A percentile compares a stretch with the other conserved stretches of the same genome.
Evolutionary conservation across 2,888 invertebrate species (phyloP).

Genomic region (Caenorhabditis virilis): DNA sequence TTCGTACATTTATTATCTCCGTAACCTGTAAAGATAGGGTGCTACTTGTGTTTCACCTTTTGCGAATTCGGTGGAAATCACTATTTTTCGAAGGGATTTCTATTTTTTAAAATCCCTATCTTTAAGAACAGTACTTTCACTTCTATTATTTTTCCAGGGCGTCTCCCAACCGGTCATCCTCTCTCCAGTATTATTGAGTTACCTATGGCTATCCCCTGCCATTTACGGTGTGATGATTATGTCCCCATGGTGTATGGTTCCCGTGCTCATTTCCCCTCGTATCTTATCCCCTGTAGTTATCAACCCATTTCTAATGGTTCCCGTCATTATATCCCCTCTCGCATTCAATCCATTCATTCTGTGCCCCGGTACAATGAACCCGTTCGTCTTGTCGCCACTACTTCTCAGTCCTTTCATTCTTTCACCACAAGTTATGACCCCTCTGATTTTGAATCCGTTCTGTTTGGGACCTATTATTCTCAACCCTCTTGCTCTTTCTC

Average conservation of each 20-base stretch:
- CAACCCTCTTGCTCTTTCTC: slow-evolving; percentile 43
- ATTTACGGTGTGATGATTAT: slow-evolving; percentile 37
- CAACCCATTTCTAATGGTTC: slow-evolving; percentile 46
- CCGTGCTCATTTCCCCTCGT: slow-evolving; percentile 39
- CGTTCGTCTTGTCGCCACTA: slow-evolving; percentile 45
- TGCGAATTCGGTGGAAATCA: not conserved
- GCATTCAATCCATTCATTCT: slow-evolving; percentile 49
- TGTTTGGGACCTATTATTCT: slow-evolving; percentile 40
- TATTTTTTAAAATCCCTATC: not conserved
- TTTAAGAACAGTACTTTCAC: not conserved
- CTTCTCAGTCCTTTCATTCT: slow-evolving; percentile 52
- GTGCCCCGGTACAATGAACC: slow-evolving; percentile 45
- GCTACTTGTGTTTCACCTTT: no score
- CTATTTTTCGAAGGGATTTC: not conserved
- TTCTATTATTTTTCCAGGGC: slow-evolving; percentile 9
- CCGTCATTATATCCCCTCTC: slow-evolving; percentile 51
- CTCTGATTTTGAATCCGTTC: slow-evolving; percentile 52
- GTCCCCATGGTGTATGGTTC: slow-evolving; percentile 54
- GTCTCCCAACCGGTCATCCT: slow-evolving; percentile 35
- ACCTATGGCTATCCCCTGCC: slow-evolving; percentile 37
- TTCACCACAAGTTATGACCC: slow-evolving; percentile 54
- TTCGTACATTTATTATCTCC: no score
- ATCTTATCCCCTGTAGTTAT: slow-evolving; percentile 32
- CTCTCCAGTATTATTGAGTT: slow-evolving; percentile 29
- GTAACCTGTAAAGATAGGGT: no score